These are phyloP conservation scores for Hedya salicella DNA, from an alignment of 2,888 invertebrate species.

Conservation along the genomic window DNA sequence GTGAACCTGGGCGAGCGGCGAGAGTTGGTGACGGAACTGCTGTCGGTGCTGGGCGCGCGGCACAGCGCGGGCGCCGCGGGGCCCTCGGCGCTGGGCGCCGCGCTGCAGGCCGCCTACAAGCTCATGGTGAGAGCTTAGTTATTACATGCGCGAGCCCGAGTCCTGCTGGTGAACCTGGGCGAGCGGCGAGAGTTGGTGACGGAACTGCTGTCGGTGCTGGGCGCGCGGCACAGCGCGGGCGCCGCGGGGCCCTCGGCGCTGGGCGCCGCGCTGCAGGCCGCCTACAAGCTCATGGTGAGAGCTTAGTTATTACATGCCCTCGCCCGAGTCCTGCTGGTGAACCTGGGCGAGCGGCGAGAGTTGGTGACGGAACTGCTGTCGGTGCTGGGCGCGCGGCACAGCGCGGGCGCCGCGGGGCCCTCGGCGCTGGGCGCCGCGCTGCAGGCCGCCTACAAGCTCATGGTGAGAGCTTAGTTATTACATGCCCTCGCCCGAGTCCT, in stretches of 20 bases:
- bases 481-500: constrained; percentile 96
- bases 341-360: constrained; percentile 84
- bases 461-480: no score
- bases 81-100: constrained; percentile 95
- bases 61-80: constrained; percentile 87
- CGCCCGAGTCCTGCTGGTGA: no score
- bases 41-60: constrained; percentile 90
- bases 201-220: constrained; percentile 91
- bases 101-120: constrained; percentile 61
- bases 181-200: constrained; percentile 91
- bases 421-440: constrained; percentile 97
- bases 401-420: constrained; percentile 86
- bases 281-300: no score
- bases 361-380: constrained; percentile 89
- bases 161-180: constrained; percentile 96
- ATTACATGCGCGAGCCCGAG: constrained; percentile 70
- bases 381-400: constrained; percentile 92
- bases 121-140: constrained; percentile 89
- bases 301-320: not conserved
- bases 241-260: constrained; percentile 92
- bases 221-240: constrained; percentile 88
- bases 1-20: constrained; percentile 73
- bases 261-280: constrained; percentile 96
- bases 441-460: constrained; percentile 89
- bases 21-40: constrained; percentile 90